phyloP scores from a whole-genome alignment of 2,797 vertebrate species.

The Silurus lanzhouensis region DNA sequence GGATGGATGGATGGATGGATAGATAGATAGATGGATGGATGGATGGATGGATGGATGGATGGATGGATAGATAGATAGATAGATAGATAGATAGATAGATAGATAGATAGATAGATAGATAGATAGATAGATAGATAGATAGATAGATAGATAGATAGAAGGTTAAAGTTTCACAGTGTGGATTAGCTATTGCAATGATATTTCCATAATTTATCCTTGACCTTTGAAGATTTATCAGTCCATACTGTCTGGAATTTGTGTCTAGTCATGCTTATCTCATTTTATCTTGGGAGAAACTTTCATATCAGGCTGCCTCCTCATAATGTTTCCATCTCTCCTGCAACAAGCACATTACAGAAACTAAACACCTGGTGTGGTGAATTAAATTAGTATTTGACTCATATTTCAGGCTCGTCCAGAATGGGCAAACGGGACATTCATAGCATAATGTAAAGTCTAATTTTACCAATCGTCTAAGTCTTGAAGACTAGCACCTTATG shows the following conservation, averaged over 20 bases:
- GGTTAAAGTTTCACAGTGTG: slow-evolving; percentile 63
- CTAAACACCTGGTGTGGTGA: slow-evolving; percentile 31
- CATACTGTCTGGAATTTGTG: slow-evolving; percentile 56
- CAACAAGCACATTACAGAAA: slow-evolving; percentile 27
- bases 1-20: no score
- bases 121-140: slow-evolving; percentile 14
- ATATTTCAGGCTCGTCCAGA: slow-evolving; percentile 35
- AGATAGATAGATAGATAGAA: neutral
- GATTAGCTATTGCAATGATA: slow-evolving; percentile 68
- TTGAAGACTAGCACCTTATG: slow-evolving; percentile 22
- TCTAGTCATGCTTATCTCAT: slow-evolving; percentile 62
- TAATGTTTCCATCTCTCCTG: slow-evolving; percentile 31
- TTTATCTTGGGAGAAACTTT: slow-evolving; percentile 47
- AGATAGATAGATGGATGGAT: no score
- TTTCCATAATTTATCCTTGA: slow-evolving; percentile 72
- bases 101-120: neutral
- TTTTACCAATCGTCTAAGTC: slow-evolving; percentile 29
- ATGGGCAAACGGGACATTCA: slow-evolving; percentile 32
- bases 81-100: neutral
- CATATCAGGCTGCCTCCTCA: slow-evolving; percentile 27
- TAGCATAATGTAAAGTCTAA: slow-evolving; percentile 25
- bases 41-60: no score
- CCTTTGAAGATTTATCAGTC: slow-evolving; percentile 74
- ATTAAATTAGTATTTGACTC: slow-evolving; percentile 51
- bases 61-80: neutral